Evolutionary conservation across 1,140 invertebrate species (phyloP), one percentile per base, ranked within the genome.

Genomic region (Ceratosolen solmsi): DNA sequence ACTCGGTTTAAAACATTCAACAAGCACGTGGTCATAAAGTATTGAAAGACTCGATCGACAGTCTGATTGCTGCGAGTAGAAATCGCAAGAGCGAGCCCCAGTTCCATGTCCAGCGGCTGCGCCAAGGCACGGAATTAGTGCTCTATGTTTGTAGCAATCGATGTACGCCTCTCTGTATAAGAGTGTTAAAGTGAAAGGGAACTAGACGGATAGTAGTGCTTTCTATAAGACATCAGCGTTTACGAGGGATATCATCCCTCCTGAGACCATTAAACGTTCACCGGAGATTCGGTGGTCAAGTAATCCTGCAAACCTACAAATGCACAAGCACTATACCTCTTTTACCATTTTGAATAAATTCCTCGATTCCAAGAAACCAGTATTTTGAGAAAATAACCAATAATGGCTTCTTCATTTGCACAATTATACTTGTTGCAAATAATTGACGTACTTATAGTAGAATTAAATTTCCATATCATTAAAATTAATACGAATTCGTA

Each of bases 181-280:
- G 68, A 60, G 68, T 25, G 22, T n/a, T 41, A 25, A 60, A 33
- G 74, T 49, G 17, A 33, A 51, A 74, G 46, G 65, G 30, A 38
- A 33, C 63, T 38, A 38, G 36, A 68, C 33, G 63, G 17, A 77
- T 46, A 70, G 15, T 41, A 25, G 70, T 71, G 68, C 68, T 83
- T 81, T 82, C 82, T 84, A 63, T 36, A 84, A 84, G 83, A 79
- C 85, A 84, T 83, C 79, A 77, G 49, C 79, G 74, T 82, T 82
- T 85, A 85, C 79, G 84, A 83, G 85, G 73, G 72, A 82, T 78
- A 58, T 65, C 81, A 79, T 41, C 71, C 71, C 27, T 84, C 86
- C 73, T 75, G 79, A 75, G 84, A 86, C 84, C 84, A 85, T 88
- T 88, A 86, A 88, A 87, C 83, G 84, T 78, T 84, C 80, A 80